These are phyloP conservation scores for Datnioides undecimradiatus DNA, from an alignment of 2,113 vertebrate species.

Conservation along the genomic window DNA sequence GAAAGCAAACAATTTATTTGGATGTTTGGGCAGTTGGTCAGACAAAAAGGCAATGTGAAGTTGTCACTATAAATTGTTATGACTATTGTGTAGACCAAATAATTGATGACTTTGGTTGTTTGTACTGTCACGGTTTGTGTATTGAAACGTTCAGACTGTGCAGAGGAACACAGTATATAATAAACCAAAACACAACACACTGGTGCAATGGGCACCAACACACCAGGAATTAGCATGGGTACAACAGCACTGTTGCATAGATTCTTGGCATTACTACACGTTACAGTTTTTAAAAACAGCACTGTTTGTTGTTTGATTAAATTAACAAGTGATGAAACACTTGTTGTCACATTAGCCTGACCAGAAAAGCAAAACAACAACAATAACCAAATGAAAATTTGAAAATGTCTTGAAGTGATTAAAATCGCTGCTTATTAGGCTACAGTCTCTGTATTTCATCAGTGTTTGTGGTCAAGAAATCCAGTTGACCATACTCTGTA, in stretches of 20 bases:
- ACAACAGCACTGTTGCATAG: background rate
- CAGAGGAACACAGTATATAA: background rate
- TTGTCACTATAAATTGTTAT: background rate
- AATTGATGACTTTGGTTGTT: background rate
- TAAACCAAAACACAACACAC: conserved; percentile 16
- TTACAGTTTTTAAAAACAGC: conserved; percentile 2
- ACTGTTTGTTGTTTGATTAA: background rate
- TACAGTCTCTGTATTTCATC: background rate
- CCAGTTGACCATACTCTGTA: too few relatives aligned
- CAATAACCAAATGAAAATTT: too few relatives aligned
- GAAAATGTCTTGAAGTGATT: background rate
- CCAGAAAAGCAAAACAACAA: background rate
- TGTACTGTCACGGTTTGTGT: background rate
- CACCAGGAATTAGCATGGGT: conserved; percentile 13
- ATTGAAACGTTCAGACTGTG: background rate
- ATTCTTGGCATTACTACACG: background rate
- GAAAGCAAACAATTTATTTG: background rate
- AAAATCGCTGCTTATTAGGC: background rate
- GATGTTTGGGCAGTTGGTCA: background rate
- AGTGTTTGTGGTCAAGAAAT: background rate
- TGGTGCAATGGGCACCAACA: conserved; percentile 10
- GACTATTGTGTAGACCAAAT: background rate
- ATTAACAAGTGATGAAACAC: background rate
- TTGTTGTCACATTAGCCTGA: background rate
- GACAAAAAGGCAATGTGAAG: background rate